These are phyloP conservation scores for Neostethus bicornis DNA, from an alignment of 2,797 vertebrate species.

Conservation along the genomic window DNA sequence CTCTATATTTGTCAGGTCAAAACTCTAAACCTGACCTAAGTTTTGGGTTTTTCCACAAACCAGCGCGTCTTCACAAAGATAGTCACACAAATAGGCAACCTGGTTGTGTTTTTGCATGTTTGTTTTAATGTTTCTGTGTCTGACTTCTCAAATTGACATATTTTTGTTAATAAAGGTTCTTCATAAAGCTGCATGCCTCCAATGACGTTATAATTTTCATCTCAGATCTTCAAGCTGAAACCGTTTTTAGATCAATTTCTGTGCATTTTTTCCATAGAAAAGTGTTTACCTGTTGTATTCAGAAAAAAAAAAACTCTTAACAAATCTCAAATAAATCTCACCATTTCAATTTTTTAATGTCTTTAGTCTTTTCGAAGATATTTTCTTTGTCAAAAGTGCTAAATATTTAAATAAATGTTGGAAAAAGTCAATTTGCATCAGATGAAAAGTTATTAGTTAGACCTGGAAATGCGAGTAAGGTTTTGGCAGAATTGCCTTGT, in stretches of 20 bases:
- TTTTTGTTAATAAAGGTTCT: slow-evolving; percentile 66
- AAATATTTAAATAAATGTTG: not conserved
- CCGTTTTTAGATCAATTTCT: not conserved
- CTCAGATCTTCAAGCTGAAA: not conserved
- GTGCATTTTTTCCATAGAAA: not conserved
- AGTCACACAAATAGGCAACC: slow-evolving; percentile 15
- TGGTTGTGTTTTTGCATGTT: slow-evolving; percentile 37
- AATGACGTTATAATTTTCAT: slow-evolving; percentile 8
- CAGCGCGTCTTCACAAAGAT: slow-evolving; percentile 14
- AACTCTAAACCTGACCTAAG: not conserved
- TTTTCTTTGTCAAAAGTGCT: not conserved
- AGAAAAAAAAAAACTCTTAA: not conserved
- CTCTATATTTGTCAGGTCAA: slow-evolving; percentile 9
- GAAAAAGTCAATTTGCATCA: not conserved
- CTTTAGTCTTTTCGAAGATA: not conserved
- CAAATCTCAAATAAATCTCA: not conserved
- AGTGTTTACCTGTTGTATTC: not conserved
- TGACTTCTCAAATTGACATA: slow-evolving; percentile 46
- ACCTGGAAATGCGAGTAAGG: too few relatives aligned
- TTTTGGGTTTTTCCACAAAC: not conserved
- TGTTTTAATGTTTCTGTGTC: slow-evolving; percentile 32
- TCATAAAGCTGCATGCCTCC: slow-evolving; percentile 40
- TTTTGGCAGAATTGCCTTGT: not conserved
- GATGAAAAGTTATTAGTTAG: not conserved
- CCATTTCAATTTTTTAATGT: not conserved